A percentile compares a stretch with the other conserved stretches of the same genome.
These are phyloP conservation scores for Drosophila kikkawai DNA, from an alignment of 1,140 invertebrate species.

Conservation along the genomic window DNA sequence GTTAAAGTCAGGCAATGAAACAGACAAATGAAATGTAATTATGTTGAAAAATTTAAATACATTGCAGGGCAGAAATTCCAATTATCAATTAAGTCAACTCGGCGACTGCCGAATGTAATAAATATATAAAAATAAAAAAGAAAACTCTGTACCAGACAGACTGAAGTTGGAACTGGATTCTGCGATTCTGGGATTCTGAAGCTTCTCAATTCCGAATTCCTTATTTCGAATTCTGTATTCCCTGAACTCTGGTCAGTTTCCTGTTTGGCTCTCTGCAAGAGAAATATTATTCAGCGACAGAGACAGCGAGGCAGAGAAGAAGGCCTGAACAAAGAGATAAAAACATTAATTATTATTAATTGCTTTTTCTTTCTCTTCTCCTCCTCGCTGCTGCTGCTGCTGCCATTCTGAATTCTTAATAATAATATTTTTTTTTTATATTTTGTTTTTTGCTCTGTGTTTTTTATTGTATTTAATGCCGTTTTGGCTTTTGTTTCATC, in stretches of 20 bases:
- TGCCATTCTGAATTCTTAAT: conserved; percentile 49
- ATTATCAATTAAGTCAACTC: conserved; percentile 81
- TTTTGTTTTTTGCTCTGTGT: conserved; percentile 40
- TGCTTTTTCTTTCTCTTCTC: conserved; percentile 56
- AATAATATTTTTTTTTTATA: conserved; percentile 57
- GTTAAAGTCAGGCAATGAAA: conserved; percentile 60
- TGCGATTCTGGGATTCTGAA: conserved; percentile 11
- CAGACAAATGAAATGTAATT: conserved; percentile 72
- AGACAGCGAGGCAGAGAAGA: conserved; percentile 3
- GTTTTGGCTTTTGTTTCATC: conserved; percentile 71
- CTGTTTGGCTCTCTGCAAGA: conserved; percentile 34
- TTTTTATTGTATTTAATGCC: conserved; percentile 54
- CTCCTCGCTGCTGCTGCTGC: neutral
- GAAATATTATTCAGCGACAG: conserved; percentile 37
- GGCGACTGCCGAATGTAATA: conserved; percentile 64
- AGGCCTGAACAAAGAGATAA: conserved; percentile 73
- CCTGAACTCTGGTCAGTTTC: conserved; percentile 29
- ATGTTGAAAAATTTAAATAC: conserved; percentile 82
- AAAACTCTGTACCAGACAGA: conserved; percentile 1
- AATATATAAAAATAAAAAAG: conserved; percentile 48
- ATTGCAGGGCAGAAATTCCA: conserved; percentile 73
- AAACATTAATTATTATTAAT: conserved; percentile 84
- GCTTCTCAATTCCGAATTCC: conserved; percentile 14
- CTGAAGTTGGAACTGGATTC: conserved; percentile 28
- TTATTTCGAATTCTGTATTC: conserved; percentile 20